Conservation (phyloP, 2,113 vertebrate species). For the Enhydra lutris region DNA sequence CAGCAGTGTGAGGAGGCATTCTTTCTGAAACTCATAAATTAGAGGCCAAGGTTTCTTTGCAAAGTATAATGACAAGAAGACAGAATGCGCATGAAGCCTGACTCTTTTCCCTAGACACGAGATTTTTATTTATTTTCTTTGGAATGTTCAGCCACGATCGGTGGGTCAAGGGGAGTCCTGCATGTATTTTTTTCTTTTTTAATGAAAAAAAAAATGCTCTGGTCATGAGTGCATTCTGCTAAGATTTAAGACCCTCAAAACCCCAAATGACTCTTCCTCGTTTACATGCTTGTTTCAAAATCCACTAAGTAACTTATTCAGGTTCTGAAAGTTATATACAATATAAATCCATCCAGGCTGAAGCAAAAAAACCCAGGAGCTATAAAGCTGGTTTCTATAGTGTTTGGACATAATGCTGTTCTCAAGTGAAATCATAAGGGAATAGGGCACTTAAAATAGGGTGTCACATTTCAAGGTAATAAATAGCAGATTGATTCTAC, state of each 20-base stretch:
- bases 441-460: constrained; percentile 93
- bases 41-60: constrained; percentile 49
- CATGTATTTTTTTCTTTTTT: not conserved
- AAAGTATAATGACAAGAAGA: constrained; percentile 36
- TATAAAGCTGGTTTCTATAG: constrained; percentile 82
- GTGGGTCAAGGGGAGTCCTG: constrained; percentile 53
- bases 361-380: constrained; percentile 66
- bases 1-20: constrained; percentile 46
- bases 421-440: constrained; percentile 91
- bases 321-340: constrained; percentile 75
- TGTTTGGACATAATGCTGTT: constrained; percentile 86
- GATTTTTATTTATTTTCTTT: constrained; percentile 76
- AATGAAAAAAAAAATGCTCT: constrained; percentile 37
- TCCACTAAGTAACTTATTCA: constrained; percentile 72
- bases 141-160: constrained; percentile 54
- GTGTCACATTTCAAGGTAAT: constrained; percentile 98
- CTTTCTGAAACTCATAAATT: constrained; percentile 71
- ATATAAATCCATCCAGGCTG: constrained; percentile 82
- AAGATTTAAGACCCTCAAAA: constrained; percentile 64
- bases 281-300: constrained; percentile 69
- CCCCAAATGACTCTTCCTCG: constrained; percentile 49
- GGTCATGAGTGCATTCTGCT: constrained; percentile 41
- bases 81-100: constrained; percentile 47
- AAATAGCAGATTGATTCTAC: constrained; percentile 99
- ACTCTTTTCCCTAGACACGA: constrained; percentile 63